phyloP scores from a whole-genome alignment of 2,797 vertebrate species.

The Salarias fasciatus region DNA sequence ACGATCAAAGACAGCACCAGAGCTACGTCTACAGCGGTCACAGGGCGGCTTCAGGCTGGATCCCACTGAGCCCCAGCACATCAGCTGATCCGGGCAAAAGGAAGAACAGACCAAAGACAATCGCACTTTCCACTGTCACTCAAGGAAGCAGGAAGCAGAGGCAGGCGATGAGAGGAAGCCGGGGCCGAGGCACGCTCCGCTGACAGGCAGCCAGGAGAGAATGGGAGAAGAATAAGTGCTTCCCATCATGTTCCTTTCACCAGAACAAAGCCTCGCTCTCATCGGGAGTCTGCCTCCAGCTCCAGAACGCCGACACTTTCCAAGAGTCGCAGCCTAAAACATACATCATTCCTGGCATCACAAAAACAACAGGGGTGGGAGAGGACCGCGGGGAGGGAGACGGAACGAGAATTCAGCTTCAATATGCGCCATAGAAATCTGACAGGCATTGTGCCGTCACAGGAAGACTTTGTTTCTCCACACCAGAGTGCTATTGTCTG shows the following conservation, averaged over 20 bases:
- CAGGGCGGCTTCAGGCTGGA: no score
- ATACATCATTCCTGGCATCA: constrained; percentile 68
- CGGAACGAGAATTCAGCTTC: constrained; percentile 62
- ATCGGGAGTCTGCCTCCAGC: constrained; percentile 62
- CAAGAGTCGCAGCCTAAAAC: constrained; percentile 61
- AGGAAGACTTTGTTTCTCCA: constrained; percentile 40
- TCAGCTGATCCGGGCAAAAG: neutral
- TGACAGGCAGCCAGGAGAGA: constrained; percentile 80
- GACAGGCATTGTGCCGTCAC: constrained; percentile 60
- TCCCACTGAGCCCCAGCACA: no score
- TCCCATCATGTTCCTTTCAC: constrained; percentile 75
- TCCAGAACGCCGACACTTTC: constrained; percentile 60
- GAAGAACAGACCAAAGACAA: neutral
- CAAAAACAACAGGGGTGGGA: constrained; percentile 50
- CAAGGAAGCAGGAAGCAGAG: neutral
- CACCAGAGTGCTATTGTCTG: constrained; percentile 51
- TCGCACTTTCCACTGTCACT: neutral
- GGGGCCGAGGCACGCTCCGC: constrained; percentile 37
- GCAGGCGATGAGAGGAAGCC: constrained; percentile 41
- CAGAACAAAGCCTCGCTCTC: constrained; percentile 70
- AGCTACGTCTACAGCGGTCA: no score
- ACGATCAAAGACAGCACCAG: no score
- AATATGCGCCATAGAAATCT: constrained; percentile 58
- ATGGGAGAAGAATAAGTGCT: constrained; percentile 60
- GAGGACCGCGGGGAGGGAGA: constrained; percentile 31